These are phyloP conservation scores for Dendrolimus punctatus DNA, from an alignment of 1,140 invertebrate species.

Conservation along the genomic window DNA sequence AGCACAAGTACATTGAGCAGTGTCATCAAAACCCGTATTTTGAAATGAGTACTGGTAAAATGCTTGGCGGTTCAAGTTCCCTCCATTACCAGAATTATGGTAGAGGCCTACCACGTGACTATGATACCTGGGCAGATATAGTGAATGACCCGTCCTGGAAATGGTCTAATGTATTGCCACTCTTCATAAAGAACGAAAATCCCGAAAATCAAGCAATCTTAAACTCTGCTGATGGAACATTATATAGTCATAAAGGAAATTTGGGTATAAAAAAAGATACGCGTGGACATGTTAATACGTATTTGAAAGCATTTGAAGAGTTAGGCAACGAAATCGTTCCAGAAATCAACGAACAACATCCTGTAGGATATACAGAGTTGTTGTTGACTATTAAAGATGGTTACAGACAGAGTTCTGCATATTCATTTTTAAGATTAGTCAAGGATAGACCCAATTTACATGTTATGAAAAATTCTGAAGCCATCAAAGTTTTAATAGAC, in stretches of 20 bases:
- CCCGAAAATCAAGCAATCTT: slow-evolving; percentile 6
- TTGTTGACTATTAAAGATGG: slow-evolving; percentile 2
- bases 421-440: not conserved
- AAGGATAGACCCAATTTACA: slow-evolving; percentile 60
- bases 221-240: slow-evolving; percentile 1
- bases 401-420: slow-evolving; percentile 1
- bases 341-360: slow-evolving; percentile 3
- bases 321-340: slow-evolving; percentile 2
- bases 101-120: slow-evolving; percentile 73
- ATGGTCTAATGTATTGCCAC: slow-evolving; percentile 76
- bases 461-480: slow-evolving; percentile 73
- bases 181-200: slow-evolving; percentile 24
- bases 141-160: slow-evolving; percentile 77
- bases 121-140: slow-evolving; percentile 74
- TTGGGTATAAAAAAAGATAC: slow-evolving; percentile 5
- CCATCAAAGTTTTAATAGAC: slow-evolving; percentile 72
- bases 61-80: slow-evolving; percentile 80
- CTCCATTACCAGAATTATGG: slow-evolving; percentile 85
- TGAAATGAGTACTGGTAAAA: slow-evolving; percentile 78
- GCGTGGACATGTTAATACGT: not conserved
- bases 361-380: slow-evolving; percentile 5
- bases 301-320: slow-evolving; percentile 7
- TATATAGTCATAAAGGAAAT: slow-evolving; percentile 11
- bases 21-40: slow-evolving; percentile 74
- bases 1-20: slow-evolving; percentile 75